Evolutionary conservation across 2,888 invertebrate species (phyloP).

Genomic region (Drosophila pseudotakahashii): DNA sequence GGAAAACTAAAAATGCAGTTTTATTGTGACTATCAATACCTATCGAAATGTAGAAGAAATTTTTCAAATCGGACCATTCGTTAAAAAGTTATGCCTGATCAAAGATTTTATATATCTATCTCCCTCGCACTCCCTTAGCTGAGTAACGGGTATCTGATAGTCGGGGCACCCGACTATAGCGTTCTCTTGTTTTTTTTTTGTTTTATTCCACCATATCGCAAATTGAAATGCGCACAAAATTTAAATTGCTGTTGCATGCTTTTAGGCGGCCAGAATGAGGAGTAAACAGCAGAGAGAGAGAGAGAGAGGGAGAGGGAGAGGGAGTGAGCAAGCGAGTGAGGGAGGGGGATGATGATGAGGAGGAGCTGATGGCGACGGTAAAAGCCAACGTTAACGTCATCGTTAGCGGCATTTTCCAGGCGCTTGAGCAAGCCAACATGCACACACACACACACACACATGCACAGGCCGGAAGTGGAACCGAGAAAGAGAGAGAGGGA

Average conservation of each 20-base stretch:
- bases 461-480: slow-evolving; percentile 24
- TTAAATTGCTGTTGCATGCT: slow-evolving; percentile 73
- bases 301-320: neutral
- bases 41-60: too few relatives aligned
- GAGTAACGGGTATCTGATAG: too few relatives aligned
- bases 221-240: slow-evolving; percentile 72
- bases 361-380: slow-evolving; percentile 23
- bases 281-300: neutral
- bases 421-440: slow-evolving; percentile 64
- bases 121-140: too few relatives aligned
- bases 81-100: too few relatives aligned
- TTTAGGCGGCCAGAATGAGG: slow-evolving; percentile 52
- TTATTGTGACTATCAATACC: too few relatives aligned
- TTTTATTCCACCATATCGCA: slow-evolving; percentile 58
- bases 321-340: too few relatives aligned
- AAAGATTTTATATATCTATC: too few relatives aligned
- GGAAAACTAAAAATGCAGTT: too few relatives aligned
- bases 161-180: too few relatives aligned
- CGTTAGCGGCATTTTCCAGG: slow-evolving; percentile 77
- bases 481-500: neutral
- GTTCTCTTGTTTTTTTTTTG: too few relatives aligned
- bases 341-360: neutral
- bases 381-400: slow-evolving; percentile 53
- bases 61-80: too few relatives aligned
- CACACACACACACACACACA: slow-evolving; percentile 7